Base-by-base conservation (phyloP, 2,888 invertebrate species). In the Alentia gelatinosa region DNA sequence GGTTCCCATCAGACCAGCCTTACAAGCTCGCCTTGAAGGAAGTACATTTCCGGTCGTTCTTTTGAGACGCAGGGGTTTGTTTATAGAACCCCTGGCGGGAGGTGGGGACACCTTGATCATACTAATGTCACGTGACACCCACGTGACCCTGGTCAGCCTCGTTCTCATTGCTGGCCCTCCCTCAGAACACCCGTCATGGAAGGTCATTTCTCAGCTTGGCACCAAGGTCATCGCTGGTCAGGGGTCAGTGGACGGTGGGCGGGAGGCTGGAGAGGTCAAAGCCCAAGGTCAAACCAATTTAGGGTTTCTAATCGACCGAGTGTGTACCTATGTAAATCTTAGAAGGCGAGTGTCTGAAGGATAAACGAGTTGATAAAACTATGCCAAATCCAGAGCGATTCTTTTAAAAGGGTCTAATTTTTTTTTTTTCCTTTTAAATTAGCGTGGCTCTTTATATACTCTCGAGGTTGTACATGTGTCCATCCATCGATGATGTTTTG, bases 21-120 rank as follows among this genome's bases (percentile, higher is more conserved):
- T 35, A 4, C 79, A 79, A 33, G 63, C 1, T n/a, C 37, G 37
- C 79, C 79, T 5, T 0, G 9, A 68, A 26, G 79, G 79, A 79
- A 79, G 79, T 79, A 39, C 79, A 79, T 39, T 79, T 79, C 79
- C 79, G 19, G 39, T 26, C 37, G 35, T 79, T 39, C 79, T 79
- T 35, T 79, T 35, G 37, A 79, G 79, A 35, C 39, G 39, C n/a
- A 9, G 79, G 79, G 4, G 79, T 79, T 79, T 79, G 79, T 79
- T 79, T 79, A 79, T 79, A 79, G 79, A 79, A 79, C 37, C 37
- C 79, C 79, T 79, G 37, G 79, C 79, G 79, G 79, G 79, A 79
- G 79, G 74, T 79, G 19, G 35, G 68, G 79, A 79, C 79, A 79
- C 79, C 79, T 79, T 79, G 79, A 79, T 79, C 79, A 79, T 79